Evolutionary conservation across 1,140 invertebrate species (phyloP).

Genomic region (Pseudomyrmex pallidus): DNA sequence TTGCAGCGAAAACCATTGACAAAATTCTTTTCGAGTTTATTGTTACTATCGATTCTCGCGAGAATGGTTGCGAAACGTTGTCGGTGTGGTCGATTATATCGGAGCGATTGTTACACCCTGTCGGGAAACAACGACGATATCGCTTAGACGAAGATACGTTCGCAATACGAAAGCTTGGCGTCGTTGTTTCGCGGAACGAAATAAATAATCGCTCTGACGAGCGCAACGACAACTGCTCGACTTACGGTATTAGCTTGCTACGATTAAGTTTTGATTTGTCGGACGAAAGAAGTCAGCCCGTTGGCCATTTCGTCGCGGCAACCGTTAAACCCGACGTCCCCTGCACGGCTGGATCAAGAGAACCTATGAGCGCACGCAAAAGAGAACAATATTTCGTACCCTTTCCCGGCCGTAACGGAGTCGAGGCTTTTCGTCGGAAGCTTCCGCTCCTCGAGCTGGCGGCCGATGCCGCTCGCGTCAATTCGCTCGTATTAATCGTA

Average conservation of each 20-base stretch:
- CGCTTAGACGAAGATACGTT: too few relatives aligned
- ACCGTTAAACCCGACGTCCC: slow-evolving; percentile 23
- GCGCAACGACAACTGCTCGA: background rate
- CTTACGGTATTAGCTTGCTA: slow-evolving; percentile 2
- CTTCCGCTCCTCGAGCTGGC: slow-evolving; percentile 33
- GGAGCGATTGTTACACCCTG: background rate
- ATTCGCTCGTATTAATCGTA: slow-evolving; percentile 40
- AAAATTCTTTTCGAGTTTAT: slow-evolving; percentile 11
- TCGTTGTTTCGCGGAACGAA: background rate
- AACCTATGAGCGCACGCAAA: slow-evolving; percentile 35
- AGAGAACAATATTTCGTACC: slow-evolving; percentile 30
- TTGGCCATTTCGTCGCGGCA: background rate
- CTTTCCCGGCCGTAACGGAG: slow-evolving; percentile 4
- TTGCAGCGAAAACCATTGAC: background rate
- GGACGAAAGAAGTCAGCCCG: background rate
- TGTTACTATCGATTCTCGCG: slow-evolving; percentile 3
- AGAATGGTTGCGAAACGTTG: background rate
- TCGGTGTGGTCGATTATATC: background rate
- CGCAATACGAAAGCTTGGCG: background rate
- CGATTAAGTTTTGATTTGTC: slow-evolving; percentile 11
- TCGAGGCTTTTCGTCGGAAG: slow-evolving; percentile 57
- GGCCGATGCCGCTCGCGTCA: background rate
- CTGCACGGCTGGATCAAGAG: slow-evolving; percentile 48
- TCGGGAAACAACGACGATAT: background rate
- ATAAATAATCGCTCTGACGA: background rate